phyloP scores from a whole-genome alignment of 1,140 invertebrate genomes.

The Caenorhabditis elegans region DNA sequence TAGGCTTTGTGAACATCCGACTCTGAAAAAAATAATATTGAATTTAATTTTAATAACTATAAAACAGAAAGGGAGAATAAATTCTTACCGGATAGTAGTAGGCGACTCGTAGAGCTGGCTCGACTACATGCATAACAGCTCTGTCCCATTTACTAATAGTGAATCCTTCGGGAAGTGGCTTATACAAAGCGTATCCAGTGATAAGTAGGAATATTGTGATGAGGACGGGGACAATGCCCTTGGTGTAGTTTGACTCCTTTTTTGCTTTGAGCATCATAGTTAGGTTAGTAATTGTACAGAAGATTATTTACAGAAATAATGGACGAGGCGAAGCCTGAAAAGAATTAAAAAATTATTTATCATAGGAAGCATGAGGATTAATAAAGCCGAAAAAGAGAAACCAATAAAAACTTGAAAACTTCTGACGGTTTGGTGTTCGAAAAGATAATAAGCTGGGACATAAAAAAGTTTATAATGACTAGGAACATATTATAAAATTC shows the following conservation, averaged over 20 bases:
- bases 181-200: background rate
- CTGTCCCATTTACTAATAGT: background rate
- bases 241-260: background rate
- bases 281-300: background rate
- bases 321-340: background rate
- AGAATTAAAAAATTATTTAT: background rate
- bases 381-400: too few species aligned
- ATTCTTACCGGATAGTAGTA: constrained; percentile 39
- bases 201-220: background rate
- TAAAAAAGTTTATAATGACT: too few species aligned
- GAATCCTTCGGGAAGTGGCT: constrained; percentile 37
- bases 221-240: background rate
- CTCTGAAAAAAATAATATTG: background rate
- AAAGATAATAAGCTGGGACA: too few species aligned
- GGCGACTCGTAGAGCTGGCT: constrained; percentile 29
- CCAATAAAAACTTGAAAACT: too few species aligned
- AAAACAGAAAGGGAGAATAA: background rate
- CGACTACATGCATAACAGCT: constrained; percentile 34
- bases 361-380: too few species aligned
- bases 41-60: too few species aligned
- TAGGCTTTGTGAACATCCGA: background rate
- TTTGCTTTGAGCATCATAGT: background rate
- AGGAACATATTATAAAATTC: too few species aligned
- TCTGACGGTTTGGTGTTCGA: too few species aligned
- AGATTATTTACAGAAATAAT: background rate